Evolutionary conservation across 2,888 invertebrate genomes (phyloP), one percentile per base, ranked within the genome.

Genomic region (Pollenia amentaria): DNA sequence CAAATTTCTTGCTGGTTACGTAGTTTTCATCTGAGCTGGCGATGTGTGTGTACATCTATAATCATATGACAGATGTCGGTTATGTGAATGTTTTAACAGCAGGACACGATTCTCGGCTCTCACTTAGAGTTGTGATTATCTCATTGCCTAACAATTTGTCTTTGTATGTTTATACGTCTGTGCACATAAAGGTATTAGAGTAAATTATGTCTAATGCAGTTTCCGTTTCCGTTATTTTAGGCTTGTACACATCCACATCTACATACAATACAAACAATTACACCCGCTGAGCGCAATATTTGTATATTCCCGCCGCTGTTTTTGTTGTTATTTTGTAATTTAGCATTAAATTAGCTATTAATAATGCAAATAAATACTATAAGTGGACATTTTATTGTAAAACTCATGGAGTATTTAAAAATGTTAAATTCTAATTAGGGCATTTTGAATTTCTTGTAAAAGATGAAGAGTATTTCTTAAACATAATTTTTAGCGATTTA

Each of bases 211-310:
- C 87, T 84, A 72, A 73, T 84, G 69, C 84, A 84, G 84, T 84
- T 84, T 87, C 87, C 87, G 83, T 76, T 80, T 87, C 86, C 86
- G 80, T 57, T 86, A 86, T 79, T 72, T 70, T 8, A 69, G 75
- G 65, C 82, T 65, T 82, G 21, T 75, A 10, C 12, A 51, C 18
- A 70, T 12, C 46, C 72, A 55, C n/a, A 29, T 53, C 44, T 8
- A 12, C 48, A 51, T 7, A 57, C 29, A 38, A 29, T 48, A 40
- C 11, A 70, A 62, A 44, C 51, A 64, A 60, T 14, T 38, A 40
- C 46, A 51, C 86, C 86, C 79, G 79, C 84, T 87, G 87, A n/a
- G 84, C 53, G 44, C 44, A 40, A 60, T n/a, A 21, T 42, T 62
- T 51, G 51, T 60, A 3, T 60, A n/a, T 53, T 55, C 12, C 16